These are phyloP conservation scores for Muscina levida DNA, from an alignment of 2,888 invertebrate genomes.

Conservation along the genomic window DNA sequence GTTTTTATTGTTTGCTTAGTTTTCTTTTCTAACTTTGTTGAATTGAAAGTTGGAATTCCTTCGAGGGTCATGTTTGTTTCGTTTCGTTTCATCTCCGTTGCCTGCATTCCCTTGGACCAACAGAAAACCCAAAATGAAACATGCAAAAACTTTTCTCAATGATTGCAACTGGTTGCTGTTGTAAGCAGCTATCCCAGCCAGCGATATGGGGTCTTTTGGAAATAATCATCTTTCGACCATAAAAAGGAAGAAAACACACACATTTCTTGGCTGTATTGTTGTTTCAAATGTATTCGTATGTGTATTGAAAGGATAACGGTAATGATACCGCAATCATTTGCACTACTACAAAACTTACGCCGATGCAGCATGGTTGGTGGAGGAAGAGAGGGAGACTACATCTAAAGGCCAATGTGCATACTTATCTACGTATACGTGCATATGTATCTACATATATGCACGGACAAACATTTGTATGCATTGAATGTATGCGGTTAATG, in stretches of 20 bases:
- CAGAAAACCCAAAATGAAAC: too few species aligned
- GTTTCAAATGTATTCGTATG: not conserved
- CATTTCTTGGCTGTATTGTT: constrained; percentile 36
- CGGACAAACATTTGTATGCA: too few species aligned
- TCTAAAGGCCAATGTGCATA: not conserved
- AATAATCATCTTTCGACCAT: constrained; percentile 43
- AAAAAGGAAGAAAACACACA: constrained; percentile 15
- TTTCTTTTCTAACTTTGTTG: constrained; percentile 18
- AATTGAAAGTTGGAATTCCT: constrained; percentile 34
- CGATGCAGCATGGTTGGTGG: too few species aligned
- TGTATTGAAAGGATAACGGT: constrained; percentile 51
- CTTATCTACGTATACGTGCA: not conserved
- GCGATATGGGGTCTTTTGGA: not conserved
- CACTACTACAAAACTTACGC: constrained; percentile 28
- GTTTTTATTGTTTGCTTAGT: not conserved
- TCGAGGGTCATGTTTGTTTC: constrained; percentile 16
- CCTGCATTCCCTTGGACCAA: too few species aligned
- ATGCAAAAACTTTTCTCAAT: constrained; percentile 44
- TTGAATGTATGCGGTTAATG: not conserved
- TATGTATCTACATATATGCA: not conserved
- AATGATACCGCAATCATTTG: constrained; percentile 63
- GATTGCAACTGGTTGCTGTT: constrained; percentile 45
- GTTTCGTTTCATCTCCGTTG: constrained; percentile 4
- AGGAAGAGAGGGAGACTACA: not conserved
- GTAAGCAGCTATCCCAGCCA: not conserved